Base-by-base conservation (phyloP, 2,888 invertebrate species). In the Lutraria lutraria region DNA sequence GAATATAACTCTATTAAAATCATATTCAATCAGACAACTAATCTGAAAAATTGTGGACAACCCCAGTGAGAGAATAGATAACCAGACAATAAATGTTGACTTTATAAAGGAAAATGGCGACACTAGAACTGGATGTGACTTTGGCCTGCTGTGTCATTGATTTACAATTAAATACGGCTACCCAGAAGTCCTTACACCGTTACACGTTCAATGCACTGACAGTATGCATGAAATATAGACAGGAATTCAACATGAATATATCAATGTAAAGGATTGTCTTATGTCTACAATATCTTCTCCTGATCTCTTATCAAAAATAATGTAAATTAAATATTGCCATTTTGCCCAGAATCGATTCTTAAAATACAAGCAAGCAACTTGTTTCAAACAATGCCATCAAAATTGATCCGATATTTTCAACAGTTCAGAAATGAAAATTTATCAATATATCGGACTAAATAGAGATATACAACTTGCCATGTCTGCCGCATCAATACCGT, bases 101-200 rank as follows among this genome's bases (percentile, higher is more conserved):
- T 80, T 15, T 43, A 81, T 34, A 34, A 25, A 56, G 19, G 43
- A 60, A 52, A 54, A 56, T 63, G 86, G 87, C 82, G 87, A 72
- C 87, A 82, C 4, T 12, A 53, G 8, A 53, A 82, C 82, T 87
- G 16, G 52, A 43, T 56, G 13, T 34, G 31, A 25, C 53, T 63
- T 60, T 63, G 53, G 31, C 86, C 43, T 53, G 76, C 82, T 54
- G 87, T 63, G 87, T 54, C 72, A 87, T 87, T 81, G 82, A 82
- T 87, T 72, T 43, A n/a, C 31, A 19, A 56, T 72, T 82, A 82
- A 87, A 87, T 82, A 72, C 43, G 43, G 43, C 34, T 34, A 76
- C 76, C 34, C 76, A 31, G 16, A 76, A 76, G 0, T 31, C 63
- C 12, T 21, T 6, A 25, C 63, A 25, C 19, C 21, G 21, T 21